Evolutionary conservation across 2,113 vertebrate genomes (phyloP).

Genomic region (Serinus canaria): DNA sequence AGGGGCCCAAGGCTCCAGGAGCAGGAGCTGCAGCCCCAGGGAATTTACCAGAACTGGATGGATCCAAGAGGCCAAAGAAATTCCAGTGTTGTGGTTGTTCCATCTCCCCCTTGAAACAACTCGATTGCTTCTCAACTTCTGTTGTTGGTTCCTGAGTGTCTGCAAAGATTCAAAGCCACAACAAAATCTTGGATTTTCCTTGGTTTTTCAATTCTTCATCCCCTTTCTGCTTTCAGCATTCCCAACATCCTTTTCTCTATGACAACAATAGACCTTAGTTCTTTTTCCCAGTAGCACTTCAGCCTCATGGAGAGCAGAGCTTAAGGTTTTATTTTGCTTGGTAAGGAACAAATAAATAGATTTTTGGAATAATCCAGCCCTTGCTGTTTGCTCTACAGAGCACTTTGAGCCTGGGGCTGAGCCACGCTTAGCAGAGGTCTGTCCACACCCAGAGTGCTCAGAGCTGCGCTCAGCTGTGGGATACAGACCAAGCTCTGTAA

Average conservation of each 20-base stretch:
- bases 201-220: neutral
- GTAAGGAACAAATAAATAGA: neutral
- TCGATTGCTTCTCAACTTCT: neutral
- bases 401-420: neutral
- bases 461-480: neutral
- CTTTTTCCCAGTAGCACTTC: neutral
- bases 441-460: neutral
- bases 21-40: neutral
- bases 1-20: rapidly evolving
- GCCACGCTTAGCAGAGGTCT: neutral
- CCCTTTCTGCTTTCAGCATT: neutral
- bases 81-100: rapidly evolving
- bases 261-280: neutral
- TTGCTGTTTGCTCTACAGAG: neutral
- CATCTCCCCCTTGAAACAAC: neutral
- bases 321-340: neutral
- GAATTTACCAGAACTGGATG: neutral
- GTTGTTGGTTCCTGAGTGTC: neutral
- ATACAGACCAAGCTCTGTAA: neutral
- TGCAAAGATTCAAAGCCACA: neutral
- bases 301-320: neutral
- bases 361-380: neutral
- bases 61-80: too few relatives aligned
- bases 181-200: neutral
- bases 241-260: neutral